phyloP scores from a whole-genome alignment of 2,888 invertebrate genomes.

The Melolontha melolontha region DNA sequence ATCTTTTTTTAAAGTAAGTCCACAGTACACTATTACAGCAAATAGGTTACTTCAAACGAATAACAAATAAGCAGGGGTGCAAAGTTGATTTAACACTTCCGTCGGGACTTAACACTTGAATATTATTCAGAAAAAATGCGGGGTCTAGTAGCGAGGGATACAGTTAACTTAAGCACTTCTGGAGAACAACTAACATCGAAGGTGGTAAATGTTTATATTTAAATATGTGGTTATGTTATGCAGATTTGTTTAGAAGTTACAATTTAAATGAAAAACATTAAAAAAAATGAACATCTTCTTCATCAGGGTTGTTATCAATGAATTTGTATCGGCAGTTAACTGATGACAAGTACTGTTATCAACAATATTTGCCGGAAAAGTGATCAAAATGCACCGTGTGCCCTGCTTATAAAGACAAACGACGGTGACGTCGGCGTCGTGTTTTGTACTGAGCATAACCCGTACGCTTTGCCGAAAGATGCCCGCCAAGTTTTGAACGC shows the following conservation, averaged over 20 bases:
- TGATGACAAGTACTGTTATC: not conserved
- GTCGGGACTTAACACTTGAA: not conserved
- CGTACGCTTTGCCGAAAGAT: slow-evolving; percentile 11
- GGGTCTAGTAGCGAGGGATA: no score
- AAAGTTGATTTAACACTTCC: slow-evolving; percentile 1
- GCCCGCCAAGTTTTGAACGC: slow-evolving; percentile 33
- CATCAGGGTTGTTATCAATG: not conserved
- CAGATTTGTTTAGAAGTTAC: no score
- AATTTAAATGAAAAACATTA: no score
- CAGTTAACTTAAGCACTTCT: no score
- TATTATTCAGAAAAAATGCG: slow-evolving; percentile 1
- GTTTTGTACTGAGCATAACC: slow-evolving; percentile 11
- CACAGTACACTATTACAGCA: slow-evolving; percentile 2
- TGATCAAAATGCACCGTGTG: not conserved
- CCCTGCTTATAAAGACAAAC: not conserved
- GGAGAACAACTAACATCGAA: no score
- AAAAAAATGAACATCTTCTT: no score
- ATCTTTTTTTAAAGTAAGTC: not conserved
- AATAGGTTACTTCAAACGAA: slow-evolving; percentile 8
- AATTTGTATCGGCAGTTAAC: not conserved
- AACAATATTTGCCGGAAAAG: not conserved
- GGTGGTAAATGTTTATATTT: no score
- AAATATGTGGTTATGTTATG: no score
- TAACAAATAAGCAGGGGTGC: not conserved
- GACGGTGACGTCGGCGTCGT: not conserved